Percentiles rank a stretch among this genome's conserved stretches.
Conservation (phyloP, 2,797 vertebrate genomes). For the Megalops cyprinoides region DNA sequence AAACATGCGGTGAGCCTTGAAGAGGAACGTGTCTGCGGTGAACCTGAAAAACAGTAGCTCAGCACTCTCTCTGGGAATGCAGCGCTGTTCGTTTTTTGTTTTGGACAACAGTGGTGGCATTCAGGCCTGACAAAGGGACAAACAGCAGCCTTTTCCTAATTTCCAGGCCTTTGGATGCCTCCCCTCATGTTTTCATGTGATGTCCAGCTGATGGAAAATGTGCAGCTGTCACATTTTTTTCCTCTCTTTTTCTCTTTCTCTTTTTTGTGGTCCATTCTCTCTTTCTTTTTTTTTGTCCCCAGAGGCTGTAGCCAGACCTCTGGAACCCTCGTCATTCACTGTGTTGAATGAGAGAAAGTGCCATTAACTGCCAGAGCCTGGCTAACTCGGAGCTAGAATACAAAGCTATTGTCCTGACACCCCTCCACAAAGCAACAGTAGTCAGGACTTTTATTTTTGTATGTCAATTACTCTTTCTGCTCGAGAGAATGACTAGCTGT, state of each 20-base stretch:
- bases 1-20: neutral
- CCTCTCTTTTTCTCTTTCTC: conserved; percentile 29
- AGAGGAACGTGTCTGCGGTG: neutral
- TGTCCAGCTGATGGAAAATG: conserved; percentile 53
- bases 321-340: conserved; percentile 62
- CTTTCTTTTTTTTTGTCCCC: conserved; percentile 45
- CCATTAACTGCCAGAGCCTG: conserved; percentile 28
- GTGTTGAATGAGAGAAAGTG: conserved; percentile 54
- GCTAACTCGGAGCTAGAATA: neutral
- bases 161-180: conserved; percentile 40
- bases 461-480: conserved; percentile 51
- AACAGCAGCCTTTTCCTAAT: conserved; percentile 12
- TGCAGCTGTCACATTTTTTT: conserved; percentile 48
- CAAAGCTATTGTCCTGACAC: conserved; percentile 49
- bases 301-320: conserved; percentile 47
- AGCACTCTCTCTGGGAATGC: neutral
- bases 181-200: conserved; percentile 39
- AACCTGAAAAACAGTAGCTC: neutral
- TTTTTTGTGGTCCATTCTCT: conserved; percentile 16
- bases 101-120: neutral
- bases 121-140: neutral
- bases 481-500: conserved; percentile 10
- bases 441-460: conserved; percentile 57
- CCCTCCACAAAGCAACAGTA: conserved; percentile 46
- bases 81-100: conserved; percentile 5